Evolutionary conservation across 1,140 invertebrate species (phyloP).

Genomic region (Amyelois transitella): DNA sequence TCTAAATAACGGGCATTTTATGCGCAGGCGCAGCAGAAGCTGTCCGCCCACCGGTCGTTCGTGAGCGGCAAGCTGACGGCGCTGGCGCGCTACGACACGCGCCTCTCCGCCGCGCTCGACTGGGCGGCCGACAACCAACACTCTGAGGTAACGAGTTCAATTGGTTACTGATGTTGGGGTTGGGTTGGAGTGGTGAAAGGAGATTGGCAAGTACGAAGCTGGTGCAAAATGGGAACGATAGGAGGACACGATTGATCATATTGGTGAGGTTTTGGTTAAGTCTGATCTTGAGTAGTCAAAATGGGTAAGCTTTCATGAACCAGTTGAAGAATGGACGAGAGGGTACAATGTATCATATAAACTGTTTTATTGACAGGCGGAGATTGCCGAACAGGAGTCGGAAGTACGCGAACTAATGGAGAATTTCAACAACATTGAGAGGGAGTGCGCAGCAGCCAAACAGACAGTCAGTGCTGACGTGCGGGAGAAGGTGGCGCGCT

Average conservation of each 20-base stretch:
- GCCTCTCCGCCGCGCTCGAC: slow-evolving; percentile 30
- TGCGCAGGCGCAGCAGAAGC: slow-evolving; percentile 57
- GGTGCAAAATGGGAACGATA: too few species aligned
- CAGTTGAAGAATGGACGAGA: too few species aligned
- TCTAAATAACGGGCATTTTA: too few species aligned
- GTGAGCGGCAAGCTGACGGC: slow-evolving; percentile 77
- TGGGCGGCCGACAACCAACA: too few species aligned
- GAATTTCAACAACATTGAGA: slow-evolving; percentile 80
- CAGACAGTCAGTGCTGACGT: slow-evolving; percentile 77
- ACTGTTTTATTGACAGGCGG: slow-evolving; percentile 22
- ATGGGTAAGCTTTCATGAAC: too few species aligned
- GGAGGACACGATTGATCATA: too few species aligned
- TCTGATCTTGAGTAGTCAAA: too few species aligned
- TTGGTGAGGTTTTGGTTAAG: too few species aligned
- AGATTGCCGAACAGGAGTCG: slow-evolving; percentile 75
- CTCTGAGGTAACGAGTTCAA: too few species aligned
- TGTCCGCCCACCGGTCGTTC: slow-evolving; percentile 76
- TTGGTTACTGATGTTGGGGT: too few species aligned
- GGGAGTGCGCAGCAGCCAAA: slow-evolving; percentile 74
- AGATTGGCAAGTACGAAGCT: too few species aligned
- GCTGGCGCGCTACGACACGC: slow-evolving; percentile 75
- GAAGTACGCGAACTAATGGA: slow-evolving; percentile 80
- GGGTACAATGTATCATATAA: not conserved
- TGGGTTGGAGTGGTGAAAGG: too few species aligned
- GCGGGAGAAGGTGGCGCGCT: slow-evolving; percentile 77